These are phyloP conservation scores for Gobio gobio DNA, from an alignment of 2,113 vertebrate species.

Conservation along the genomic window DNA sequence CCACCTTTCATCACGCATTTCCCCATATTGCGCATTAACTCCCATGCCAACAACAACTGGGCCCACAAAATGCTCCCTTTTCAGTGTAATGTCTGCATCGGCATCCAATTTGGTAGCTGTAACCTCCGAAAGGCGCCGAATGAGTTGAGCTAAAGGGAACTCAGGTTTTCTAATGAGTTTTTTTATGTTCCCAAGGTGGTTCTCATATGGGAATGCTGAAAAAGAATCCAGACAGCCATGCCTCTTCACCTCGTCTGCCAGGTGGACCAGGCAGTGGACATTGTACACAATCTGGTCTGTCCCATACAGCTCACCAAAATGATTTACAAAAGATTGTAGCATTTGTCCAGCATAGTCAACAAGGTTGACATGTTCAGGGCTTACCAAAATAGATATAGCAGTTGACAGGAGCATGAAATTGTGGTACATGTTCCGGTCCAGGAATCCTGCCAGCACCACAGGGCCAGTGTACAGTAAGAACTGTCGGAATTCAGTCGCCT, in stretches of 20 bases:
- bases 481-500: constrained; percentile 13
- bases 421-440: constrained; percentile 16
- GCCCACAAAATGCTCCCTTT: too few species aligned
- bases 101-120: too few species aligned
- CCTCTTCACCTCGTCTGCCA: constrained; percentile 25
- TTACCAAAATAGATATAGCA: not conserved
- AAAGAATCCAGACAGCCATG: constrained; percentile 30
- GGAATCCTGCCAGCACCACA: constrained; percentile 1
- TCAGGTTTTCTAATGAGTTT: too few species aligned
- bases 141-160: too few species aligned
- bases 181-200: not conserved
- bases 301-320: constrained; percentile 26
- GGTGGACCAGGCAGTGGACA: constrained; percentile 29
- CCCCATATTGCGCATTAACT: too few species aligned
- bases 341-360: not conserved
- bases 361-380: not conserved
- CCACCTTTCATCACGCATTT: too few species aligned
- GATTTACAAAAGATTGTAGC: constrained; percentile 3
- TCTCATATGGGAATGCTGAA: constrained; percentile 19
- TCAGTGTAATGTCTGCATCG: too few species aligned
- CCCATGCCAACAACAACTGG: too few species aligned
- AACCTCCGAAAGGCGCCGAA: too few species aligned
- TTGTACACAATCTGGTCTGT: constrained; percentile 22
- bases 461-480: constrained; percentile 23
- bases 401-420: not conserved